These are phyloP conservation scores for Plusia festucae DNA, from an alignment of 2,888 invertebrate species.

Conservation along the genomic window DNA sequence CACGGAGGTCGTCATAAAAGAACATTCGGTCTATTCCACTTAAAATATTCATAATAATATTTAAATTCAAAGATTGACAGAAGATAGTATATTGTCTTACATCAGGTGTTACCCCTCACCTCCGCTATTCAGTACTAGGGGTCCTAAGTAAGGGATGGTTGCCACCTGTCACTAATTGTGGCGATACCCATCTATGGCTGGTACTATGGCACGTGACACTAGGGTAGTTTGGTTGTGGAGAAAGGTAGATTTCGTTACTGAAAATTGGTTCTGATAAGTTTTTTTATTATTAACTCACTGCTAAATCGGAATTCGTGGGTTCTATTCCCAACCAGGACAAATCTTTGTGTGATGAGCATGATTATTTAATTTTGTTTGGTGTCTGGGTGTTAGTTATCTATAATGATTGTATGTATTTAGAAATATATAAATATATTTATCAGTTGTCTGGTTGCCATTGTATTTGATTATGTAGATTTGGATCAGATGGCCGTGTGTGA, in stretches of 20 bases:
- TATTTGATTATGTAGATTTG: no score
- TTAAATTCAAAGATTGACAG: neutral
- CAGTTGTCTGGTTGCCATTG: no score
- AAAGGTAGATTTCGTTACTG: neutral
- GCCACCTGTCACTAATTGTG: slow-evolving; percentile 53
- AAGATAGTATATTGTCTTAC: neutral
- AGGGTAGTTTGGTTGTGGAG: neutral
- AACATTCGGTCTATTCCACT: neutral
- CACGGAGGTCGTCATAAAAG: no score
- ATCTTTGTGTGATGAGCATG: no score
- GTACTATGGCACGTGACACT: slow-evolving; percentile 34
- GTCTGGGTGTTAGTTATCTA: no score
- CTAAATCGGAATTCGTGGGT: no score
- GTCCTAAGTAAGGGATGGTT: slow-evolving; percentile 16
- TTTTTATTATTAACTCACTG: no score
- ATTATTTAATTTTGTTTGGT: no score
- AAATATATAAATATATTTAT: no score
- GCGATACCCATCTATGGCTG: slow-evolving; percentile 48
- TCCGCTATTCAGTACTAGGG: slow-evolving; percentile 17
- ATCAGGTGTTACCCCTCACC: slow-evolving; percentile 37
- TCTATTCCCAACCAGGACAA: no score
- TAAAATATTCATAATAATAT: neutral
- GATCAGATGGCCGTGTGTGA: no score
- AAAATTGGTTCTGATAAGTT: neutral
- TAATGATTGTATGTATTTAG: no score